Evolutionary conservation across 2,888 invertebrate species (phyloP), one percentile per base, ranked within the genome.

Genomic region (Melinopterus prodromus): DNA sequence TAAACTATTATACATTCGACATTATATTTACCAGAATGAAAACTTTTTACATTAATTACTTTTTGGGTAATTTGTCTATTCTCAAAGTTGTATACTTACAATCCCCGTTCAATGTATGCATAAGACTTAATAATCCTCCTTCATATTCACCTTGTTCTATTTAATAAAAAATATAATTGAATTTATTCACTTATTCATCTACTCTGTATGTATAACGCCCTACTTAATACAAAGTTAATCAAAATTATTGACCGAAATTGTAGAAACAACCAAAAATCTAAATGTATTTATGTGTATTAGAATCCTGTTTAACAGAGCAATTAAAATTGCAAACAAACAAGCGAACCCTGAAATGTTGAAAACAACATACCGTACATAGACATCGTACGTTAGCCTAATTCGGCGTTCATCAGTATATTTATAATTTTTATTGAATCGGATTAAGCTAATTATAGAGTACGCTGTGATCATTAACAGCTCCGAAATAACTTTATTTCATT

Each of bases 161-260:
- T 53, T 53, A 53, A 4, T 53, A 53, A 53, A 9, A 70, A 70
- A 16, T 70, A 16, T 72, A 72, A 72, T 72, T 72, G 26, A 72
- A 72, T 53, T 53, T 53, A 53, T 53, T 53, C 53, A 53, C 53
- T 53, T 53, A 53, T 53, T 53, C 53, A 53, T 53, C 53, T 53
- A 53, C 12, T 53, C 53, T 53, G 53, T 9, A 53, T 53, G 53
- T 9, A 53, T 53, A 26, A 1, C 53, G 12, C 12, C 53, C 53
- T 53, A 53, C 7, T 53, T 53, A 9, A 53, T 9, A 9, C 53
- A 9, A 53, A 26, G 26, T 26, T 53, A 12, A 53, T 53, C 53
- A 53, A 26, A 26, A 26, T 26, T 53, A 53, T 53, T 1, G 1
- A 53, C 3, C 12, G 53, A 53, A 53, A 53, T 53, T 53, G 9